Evolutionary conservation across 1,140 invertebrate species (phyloP).

Genomic region (Tetramorium alpestre): DNA sequence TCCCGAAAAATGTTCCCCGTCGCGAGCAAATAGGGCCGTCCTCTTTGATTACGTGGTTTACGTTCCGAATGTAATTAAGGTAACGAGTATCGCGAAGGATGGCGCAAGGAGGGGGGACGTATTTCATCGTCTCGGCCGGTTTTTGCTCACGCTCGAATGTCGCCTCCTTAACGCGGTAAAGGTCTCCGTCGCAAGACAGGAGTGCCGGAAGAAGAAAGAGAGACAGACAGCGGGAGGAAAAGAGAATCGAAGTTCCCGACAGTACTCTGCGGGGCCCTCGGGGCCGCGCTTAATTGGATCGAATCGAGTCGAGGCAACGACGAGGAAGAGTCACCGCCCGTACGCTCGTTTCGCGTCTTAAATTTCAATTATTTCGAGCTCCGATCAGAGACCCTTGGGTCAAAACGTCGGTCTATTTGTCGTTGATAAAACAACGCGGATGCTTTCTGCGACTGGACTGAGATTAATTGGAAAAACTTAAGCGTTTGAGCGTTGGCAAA

Average conservation of each 20-base stretch:
- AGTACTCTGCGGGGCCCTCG: conserved; percentile 48
- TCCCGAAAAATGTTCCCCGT: conserved; percentile 23
- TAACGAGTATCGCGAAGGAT: conserved; percentile 21
- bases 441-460: conserved; percentile 57
- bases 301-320: conserved; percentile 72
- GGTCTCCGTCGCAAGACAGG: neutral
- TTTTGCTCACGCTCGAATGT: conserved; percentile 53
- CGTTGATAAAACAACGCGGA: conserved; percentile 63
- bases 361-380: conserved; percentile 77
- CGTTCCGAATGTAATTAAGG: conserved; percentile 55
- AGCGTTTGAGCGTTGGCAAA: neutral
- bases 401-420: conserved; percentile 69
- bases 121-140: conserved; percentile 28
- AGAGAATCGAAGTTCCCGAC: conserved; percentile 63
- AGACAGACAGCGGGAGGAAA: conserved; percentile 12
- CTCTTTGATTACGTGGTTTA: conserved; percentile 50
- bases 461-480: conserved; percentile 69
- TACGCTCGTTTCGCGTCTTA: conserved; percentile 74
- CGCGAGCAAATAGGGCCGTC: neutral
- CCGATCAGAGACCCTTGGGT: conserved; percentile 59
- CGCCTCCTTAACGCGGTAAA: conserved; percentile 31
- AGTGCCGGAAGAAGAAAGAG: conserved; percentile 1
- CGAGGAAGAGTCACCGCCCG: conserved; percentile 56
- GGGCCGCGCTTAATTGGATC: conserved; percentile 77
- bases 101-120: neutral